Percentiles rank a stretch among this genome's conserved stretches.
These are phyloP conservation scores for Volucella zonaria DNA, from an alignment of 2,888 invertebrate genomes.

Conservation along the genomic window DNA sequence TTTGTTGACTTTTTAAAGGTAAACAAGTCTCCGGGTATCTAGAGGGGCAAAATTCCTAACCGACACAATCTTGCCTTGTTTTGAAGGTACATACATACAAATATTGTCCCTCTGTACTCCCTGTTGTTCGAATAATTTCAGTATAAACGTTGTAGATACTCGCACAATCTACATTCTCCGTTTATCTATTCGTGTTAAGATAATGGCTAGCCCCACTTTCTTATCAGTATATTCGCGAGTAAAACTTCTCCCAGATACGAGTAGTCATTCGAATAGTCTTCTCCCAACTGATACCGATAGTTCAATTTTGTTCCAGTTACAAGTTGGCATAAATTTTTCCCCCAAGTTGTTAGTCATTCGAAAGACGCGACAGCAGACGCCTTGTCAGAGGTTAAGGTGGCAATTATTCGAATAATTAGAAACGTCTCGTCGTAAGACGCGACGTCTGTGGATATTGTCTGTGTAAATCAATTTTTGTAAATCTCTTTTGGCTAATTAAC, in stretches of 20 bases:
- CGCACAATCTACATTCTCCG: not conserved
- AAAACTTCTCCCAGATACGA: slow-evolving; percentile 1
- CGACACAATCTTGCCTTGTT: slow-evolving; percentile 9
- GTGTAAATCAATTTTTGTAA: slow-evolving; percentile 24
- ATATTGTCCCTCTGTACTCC: not conserved
- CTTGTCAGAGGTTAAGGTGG: not conserved
- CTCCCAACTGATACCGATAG: slow-evolving; percentile 24
- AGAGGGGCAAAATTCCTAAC: not conserved
- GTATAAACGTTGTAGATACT: not conserved
- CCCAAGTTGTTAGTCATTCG: slow-evolving; percentile 11
- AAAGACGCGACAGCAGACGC: slow-evolving; percentile 16
- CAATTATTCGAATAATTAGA: not conserved
- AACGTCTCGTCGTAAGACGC: not conserved
- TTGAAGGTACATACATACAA: not conserved
- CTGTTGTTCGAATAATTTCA: not conserved
- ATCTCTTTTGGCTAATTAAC: slow-evolving; percentile 37
- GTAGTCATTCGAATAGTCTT: not conserved
- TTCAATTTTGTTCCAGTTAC: slow-evolving; percentile 36
- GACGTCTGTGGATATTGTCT: slow-evolving; percentile 1
- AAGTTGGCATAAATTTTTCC: slow-evolving; percentile 24
- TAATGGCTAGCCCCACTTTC: slow-evolving; percentile 27
- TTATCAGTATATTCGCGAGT: slow-evolving; percentile 25
- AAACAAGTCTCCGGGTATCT: not conserved
- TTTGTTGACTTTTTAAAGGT: not conserved
- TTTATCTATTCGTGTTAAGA: slow-evolving; percentile 21